phyloP scores from a whole-genome alignment of 2,888 invertebrate genomes.

The Pheosia tremula region DNA sequence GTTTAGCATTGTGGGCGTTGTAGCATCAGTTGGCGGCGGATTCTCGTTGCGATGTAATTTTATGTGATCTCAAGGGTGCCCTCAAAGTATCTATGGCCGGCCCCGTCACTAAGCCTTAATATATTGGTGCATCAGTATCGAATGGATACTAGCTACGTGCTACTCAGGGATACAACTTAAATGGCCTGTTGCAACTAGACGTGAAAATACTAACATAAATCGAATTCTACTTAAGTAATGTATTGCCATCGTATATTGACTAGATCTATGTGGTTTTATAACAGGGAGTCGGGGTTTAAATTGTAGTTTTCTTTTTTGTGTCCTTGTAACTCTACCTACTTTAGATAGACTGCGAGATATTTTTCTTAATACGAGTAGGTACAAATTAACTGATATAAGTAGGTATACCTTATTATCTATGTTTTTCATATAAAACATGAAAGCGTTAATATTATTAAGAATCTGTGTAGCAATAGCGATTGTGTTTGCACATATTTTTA shows the following conservation, averaged over 20 bases:
- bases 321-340: neutral
- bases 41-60: conserved; percentile 27
- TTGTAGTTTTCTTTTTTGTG: neutral
- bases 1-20: conserved; percentile 4
- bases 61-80: conserved; percentile 29
- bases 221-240: neutral
- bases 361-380: no score
- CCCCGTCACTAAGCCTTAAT: conserved; percentile 23
- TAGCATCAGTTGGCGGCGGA: conserved; percentile 21
- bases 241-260: neutral
- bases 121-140: conserved; percentile 20
- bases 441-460: neutral
- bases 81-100: conserved; percentile 33
- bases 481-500: neutral
- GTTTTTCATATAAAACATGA: neutral
- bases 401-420: neutral
- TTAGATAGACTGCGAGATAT: no score
- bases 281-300: neutral
- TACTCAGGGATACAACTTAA: neutral
- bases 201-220: neutral
- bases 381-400: no score
- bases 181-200: neutral
- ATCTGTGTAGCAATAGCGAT: neutral
- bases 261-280: neutral
- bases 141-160: conserved; percentile 2